Percentiles rank a stretch among this genome's conserved stretches.
phyloP scores from a whole-genome alignment of 2,888 invertebrate species.

The Aleiodes alternator region DNA sequence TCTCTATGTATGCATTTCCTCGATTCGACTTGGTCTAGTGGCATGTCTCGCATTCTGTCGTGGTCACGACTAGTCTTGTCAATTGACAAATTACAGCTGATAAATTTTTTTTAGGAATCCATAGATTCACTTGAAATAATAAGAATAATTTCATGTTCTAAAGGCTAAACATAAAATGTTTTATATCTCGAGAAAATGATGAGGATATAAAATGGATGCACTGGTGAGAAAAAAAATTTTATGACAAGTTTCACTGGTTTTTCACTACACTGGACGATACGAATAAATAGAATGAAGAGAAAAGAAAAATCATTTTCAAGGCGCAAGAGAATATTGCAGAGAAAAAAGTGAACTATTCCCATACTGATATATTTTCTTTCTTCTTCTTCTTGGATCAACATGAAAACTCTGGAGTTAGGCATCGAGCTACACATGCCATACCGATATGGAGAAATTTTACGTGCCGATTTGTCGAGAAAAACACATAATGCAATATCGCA shows the following conservation, averaged over 20 bases:
- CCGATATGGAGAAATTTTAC: conserved; percentile 20
- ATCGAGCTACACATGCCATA: background rate
- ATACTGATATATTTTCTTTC: background rate
- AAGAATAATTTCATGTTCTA: too few relatives aligned
- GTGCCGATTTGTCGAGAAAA: conserved; percentile 1
- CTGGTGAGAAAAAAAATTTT: background rate
- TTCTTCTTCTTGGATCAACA: conserved; percentile 10
- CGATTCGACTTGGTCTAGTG: background rate
- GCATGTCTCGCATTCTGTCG: background rate
- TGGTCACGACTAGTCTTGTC: background rate
- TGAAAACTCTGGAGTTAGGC: too few relatives aligned
- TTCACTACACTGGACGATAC: background rate
- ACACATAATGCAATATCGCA: background rate
- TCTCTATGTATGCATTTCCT: conserved; percentile 16
- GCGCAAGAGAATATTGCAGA: background rate
- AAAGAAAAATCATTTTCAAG: background rate
- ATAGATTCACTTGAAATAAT: too few relatives aligned
- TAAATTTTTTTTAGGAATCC: too few relatives aligned
- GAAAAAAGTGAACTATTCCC: background rate
- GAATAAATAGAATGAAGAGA: background rate
- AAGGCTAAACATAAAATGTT: too few relatives aligned
- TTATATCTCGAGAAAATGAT: too few relatives aligned
- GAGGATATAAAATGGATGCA: background rate
- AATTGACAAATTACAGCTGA: too few relatives aligned
- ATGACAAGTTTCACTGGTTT: background rate